Base-by-base conservation (phyloP, 2,113 vertebrate genomes). In the Mirounga angustirostris region DNA sequence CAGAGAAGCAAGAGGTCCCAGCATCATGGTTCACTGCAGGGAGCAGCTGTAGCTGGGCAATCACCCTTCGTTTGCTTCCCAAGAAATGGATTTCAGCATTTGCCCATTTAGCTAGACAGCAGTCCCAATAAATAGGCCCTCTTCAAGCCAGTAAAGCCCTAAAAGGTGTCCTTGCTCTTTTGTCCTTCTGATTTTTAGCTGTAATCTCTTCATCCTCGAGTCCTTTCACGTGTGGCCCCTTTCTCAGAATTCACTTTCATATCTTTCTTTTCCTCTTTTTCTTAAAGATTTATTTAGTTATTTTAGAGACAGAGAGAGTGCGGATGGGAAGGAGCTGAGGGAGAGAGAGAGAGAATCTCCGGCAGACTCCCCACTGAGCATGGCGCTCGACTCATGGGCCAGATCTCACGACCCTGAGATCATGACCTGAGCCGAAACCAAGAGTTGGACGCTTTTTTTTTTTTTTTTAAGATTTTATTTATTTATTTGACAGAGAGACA, bases 101-200 rank as follows among this genome's bases (percentile, higher is more conserved):
- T 87, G 22, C 26, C 40, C 24, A 13, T 61, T 67, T 80, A 89
- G 6, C 52, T 36, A 67, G 40, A 13, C 50, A 56, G 30, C 33
- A 65, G 18, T 89, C 21, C 52, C 2, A 24, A 7, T 56, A 81
- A 19, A 33, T n/a, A 81, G 93, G 33, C 15, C 14, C 13, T 85
- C 73, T 89, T 65, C 40, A 93, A 82, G 65, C 18, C 63, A 85
- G 33, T 36, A 13, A 86, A 26, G 16, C 30, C 46, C 79, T 58
- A 24, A 54, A 52, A 59, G 83, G 26, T 65, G 36, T 67, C 43
- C 36, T 85, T 52, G 26, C 65, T 36, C 19, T 36, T 50, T 90
- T 90, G 43, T 24, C 52, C 50, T 82, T 95, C 93, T 43, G 13
- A 54, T 40, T 93, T 95, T 83, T 94, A 91, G 46, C 10, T 73